phyloP scores from a whole-genome alignment of 2,113 vertebrate genomes.

The Hepsetus odoe region DNA sequence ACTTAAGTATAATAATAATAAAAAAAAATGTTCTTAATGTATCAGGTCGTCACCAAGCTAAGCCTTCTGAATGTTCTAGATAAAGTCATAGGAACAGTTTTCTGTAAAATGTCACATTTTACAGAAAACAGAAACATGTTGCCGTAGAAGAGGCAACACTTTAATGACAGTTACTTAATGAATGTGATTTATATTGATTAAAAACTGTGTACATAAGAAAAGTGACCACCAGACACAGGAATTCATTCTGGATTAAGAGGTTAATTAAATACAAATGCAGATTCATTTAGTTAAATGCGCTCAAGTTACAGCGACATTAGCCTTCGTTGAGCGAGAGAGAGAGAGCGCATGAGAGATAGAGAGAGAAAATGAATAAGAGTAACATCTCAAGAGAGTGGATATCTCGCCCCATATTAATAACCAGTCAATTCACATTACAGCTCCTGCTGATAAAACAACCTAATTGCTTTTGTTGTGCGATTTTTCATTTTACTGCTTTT shows the following conservation, averaged over 20 bases:
- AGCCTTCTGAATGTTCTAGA: no score
- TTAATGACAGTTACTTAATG: no score
- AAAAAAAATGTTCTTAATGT: no score
- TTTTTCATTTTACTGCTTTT: conserved; percentile 13
- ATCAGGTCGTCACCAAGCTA: no score
- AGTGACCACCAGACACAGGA: not conserved
- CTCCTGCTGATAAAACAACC: not conserved
- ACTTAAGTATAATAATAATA: no score
- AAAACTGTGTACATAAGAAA: not conserved
- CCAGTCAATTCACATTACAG: conserved; percentile 14
- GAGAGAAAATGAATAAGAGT: not conserved
- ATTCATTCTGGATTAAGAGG: not conserved
- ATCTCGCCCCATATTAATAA: conserved; percentile 29
- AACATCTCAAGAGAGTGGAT: conserved; percentile 27
- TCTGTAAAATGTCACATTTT: no score
- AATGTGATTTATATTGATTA: no score
- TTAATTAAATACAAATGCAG: conserved; percentile 27
- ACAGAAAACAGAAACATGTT: no score
- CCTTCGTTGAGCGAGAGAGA: no score
- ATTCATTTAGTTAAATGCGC: not conserved
- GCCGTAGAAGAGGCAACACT: no score
- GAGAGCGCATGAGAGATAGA: not conserved
- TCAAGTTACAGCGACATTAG: conserved; percentile 5
- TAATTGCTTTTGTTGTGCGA: conserved; percentile 5
- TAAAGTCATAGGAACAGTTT: no score